Evolutionary conservation across 1,140 invertebrate genomes (phyloP), one percentile per base, ranked within the genome.

Genomic region (Penaeus chinensis): DNA sequence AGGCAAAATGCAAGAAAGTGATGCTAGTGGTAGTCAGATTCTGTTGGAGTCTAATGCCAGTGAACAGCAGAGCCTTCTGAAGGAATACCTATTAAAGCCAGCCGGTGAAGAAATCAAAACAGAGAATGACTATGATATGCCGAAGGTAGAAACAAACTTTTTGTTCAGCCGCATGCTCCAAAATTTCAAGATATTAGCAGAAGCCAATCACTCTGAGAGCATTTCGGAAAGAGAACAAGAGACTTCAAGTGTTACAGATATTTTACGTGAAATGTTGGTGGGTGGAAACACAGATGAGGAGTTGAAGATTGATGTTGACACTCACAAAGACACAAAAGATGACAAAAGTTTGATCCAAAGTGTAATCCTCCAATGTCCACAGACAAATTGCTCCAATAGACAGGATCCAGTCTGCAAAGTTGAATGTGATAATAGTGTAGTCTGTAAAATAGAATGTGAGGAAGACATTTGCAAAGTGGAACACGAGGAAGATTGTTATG

Each of bases 61-160:
- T 54, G 84, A 86, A 80, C 78, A 77, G 13, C 77, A 81, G 77
- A 65, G 42, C 77, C 86, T 87, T 24, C 61, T 87, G 32, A 87
- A 87, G 80, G 86, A 87, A 54, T 87, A 87, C 37, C 86, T 87
- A 22, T 27, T 87, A 27, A 87, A 87, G 71, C 86, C 86, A 62
- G 81, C 86, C 32, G 86, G 81, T 60, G 86, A 82, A 24, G 86
- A 87, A 62, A 77, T 82, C 10, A 54, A 32, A 5, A 62, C 69
- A 16, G 78, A 47, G 47, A 79, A 82, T 19, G 77, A 83, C 62
- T 82, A 71, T 87, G 86, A 87, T 77, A 87, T 87, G 37, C 86
- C 86, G n/a, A 87, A 82, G 32, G 42, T 87, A 61, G 86, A 82
- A 77, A 78, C 80, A 42, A 87, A 78, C 65, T 87, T 87, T 61